Evolutionary conservation across 2,113 vertebrate species (phyloP).

Genomic region (Lycaon pictus): DNA sequence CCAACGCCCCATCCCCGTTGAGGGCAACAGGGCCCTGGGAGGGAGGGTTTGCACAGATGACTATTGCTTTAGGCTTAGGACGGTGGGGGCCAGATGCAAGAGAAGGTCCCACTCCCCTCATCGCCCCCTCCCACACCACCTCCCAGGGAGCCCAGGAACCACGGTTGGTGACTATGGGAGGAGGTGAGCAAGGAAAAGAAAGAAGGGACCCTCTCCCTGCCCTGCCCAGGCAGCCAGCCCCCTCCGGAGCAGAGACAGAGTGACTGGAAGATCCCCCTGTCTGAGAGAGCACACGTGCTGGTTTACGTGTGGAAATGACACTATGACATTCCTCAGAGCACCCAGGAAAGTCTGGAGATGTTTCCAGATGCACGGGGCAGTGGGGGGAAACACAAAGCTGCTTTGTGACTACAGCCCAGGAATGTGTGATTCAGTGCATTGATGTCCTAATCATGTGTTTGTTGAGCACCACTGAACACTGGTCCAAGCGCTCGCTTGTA

Average conservation of each 20-base stretch:
- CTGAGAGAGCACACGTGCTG: neutral
- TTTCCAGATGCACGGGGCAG: neutral
- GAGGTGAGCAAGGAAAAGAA: neutral
- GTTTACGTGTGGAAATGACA: neutral
- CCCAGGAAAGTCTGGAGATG: neutral
- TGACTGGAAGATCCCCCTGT: rapidly evolving
- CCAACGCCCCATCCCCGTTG: rapidly evolving
- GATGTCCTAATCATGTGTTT: neutral
- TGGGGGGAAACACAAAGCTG: neutral
- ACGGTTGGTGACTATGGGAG: neutral
- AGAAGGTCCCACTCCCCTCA: rapidly evolving
- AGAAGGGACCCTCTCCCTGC: neutral
- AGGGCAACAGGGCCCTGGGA: too few species aligned
- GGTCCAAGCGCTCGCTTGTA: neutral
- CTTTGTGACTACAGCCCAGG: neutral
- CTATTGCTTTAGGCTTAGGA: neutral
- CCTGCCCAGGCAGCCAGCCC: neutral
- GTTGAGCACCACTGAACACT: neutral
- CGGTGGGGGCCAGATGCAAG: rapidly evolving
- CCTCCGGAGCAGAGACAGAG: neutral
- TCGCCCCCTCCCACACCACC: neutral
- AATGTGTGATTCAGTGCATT: neutral
- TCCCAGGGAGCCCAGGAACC: neutral
- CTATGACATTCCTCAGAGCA: neutral
- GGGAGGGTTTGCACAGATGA: neutral